A percentile compares a stretch with the other conserved stretches of the same genome.
These are phyloP conservation scores for Buphagus erythrorhynchus DNA, from an alignment of 2,797 vertebrate species.

Conservation along the genomic window DNA sequence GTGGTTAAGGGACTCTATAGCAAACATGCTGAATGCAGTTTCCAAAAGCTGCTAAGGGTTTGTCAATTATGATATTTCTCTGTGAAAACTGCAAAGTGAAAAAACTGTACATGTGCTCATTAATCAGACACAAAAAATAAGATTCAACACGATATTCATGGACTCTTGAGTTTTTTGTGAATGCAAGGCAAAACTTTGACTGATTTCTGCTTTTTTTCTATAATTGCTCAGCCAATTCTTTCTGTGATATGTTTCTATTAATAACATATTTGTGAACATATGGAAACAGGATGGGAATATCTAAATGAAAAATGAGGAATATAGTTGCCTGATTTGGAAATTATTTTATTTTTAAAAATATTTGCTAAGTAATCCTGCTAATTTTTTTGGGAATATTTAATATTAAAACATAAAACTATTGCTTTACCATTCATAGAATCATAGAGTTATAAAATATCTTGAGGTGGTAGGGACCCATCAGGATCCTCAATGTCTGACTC, in stretches of 20 bases:
- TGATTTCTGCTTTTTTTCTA: neutral
- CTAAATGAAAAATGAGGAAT: neutral
- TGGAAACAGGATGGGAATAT: neutral
- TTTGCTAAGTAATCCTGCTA: neutral
- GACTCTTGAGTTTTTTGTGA: neutral
- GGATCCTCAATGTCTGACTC: fast-evolving
- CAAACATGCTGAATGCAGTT: neutral
- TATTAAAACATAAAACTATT: neutral
- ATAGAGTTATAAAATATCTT: neutral
- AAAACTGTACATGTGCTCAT: neutral
- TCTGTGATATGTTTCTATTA: neutral
- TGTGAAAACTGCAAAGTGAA: slow-evolving; percentile 1
- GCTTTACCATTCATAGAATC: neutral
- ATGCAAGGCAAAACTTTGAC: neutral
- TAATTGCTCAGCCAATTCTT: neutral
- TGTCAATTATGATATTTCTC: neutral
- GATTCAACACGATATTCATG: neutral
- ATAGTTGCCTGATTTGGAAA: neutral
- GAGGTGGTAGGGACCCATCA: neutral
- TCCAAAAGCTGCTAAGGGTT: slow-evolving; percentile 6
- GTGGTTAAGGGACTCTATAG: slow-evolving; percentile 25
- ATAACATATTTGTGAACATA: neutral
- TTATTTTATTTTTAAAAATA: neutral
- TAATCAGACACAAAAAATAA: neutral
- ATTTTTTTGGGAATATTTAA: neutral